phyloP scores from a whole-genome alignment of 2,113 vertebrate genomes.

The Oreamnos americanus region DNA sequence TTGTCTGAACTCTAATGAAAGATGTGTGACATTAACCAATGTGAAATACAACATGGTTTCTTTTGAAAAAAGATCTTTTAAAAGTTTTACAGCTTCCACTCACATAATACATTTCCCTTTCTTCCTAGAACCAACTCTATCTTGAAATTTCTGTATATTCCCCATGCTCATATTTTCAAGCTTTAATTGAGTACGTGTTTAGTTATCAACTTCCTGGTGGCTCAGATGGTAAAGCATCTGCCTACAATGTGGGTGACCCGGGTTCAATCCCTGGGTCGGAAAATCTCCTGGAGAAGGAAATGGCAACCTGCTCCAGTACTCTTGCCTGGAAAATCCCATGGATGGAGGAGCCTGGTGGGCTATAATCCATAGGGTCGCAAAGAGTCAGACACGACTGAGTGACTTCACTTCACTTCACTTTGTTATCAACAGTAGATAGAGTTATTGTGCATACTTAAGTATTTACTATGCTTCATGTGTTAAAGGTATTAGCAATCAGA shows the following conservation, averaged over 20 bases:
- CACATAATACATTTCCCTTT: not conserved
- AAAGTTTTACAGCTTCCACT: not conserved
- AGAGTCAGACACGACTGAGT: not conserved
- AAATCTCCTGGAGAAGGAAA: not conserved
- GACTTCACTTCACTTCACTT: not conserved
- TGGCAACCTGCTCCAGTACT: not conserved
- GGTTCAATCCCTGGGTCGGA: not conserved
- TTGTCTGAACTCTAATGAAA: not conserved
- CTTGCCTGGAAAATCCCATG: not conserved
- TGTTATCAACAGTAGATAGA: not conserved
- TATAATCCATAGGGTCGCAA: accelerated
- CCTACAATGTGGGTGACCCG: not conserved
- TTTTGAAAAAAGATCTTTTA: not conserved
- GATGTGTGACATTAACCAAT: not conserved
- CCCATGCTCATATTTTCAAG: not conserved
- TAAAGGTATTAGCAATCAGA: not conserved
- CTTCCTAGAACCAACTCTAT: not conserved
- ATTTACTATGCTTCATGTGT: not conserved
- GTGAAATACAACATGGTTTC: not conserved
- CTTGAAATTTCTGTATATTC: not conserved
- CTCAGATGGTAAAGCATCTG: not conserved
- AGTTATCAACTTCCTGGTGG: not conserved
- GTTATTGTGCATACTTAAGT: not conserved
- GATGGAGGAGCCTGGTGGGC: not conserved
- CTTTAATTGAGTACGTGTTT: not conserved